Evolutionary conservation across 1,140 invertebrate genomes (phyloP), one percentile per base, ranked within the genome.

Genomic region (Pygmarrhopalites habei): DNA sequence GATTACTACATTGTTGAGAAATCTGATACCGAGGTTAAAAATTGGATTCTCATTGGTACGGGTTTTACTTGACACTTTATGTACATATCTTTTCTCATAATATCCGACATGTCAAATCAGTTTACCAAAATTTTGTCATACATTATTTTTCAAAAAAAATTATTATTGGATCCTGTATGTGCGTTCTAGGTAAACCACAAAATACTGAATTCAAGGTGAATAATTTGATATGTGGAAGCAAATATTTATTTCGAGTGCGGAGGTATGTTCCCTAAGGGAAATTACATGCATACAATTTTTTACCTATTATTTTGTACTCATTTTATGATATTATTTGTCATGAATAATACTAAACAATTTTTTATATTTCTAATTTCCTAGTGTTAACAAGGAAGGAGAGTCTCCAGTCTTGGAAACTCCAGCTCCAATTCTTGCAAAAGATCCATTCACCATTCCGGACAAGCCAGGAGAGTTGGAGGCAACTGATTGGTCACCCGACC

Each of bases 201-300:
- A 84, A 85, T 26, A 88, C 90, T 10, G 90, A 93, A 75, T 86
- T 91, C 81, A 86, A 89, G 75, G 90, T 95, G 0, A 86, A 87
- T 64, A 90, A 89, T 26, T 75, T 94, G 39, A 89, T 88, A 62
- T 88, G 92, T 62, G 95, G 94, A 60, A 90, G 97, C 73, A 92
- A 96, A 73, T 99, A 99, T 76, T 91, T 95, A 79, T 99, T 99
- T 85, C 83, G 95, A 61, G 95, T 99, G 1, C 94, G 94, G 73
- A 96, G 96, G 96, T 95, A 98, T 49, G 99, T 99, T 73, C n/a
- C n/a, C n/a, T n/a, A n/a, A n/a, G n/a, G n/a, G n/a, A n/a, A n/a
- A n/a, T n/a, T n/a, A n/a, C n/a, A n/a, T n/a, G n/a, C n/a, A n/a
- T n/a, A 3, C 19, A 49, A 49, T 12, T 55, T 12, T 15, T 28